phyloP scores from a whole-genome alignment of 2,888 invertebrate genomes.

The Minunthozetes semirufus region DNA sequence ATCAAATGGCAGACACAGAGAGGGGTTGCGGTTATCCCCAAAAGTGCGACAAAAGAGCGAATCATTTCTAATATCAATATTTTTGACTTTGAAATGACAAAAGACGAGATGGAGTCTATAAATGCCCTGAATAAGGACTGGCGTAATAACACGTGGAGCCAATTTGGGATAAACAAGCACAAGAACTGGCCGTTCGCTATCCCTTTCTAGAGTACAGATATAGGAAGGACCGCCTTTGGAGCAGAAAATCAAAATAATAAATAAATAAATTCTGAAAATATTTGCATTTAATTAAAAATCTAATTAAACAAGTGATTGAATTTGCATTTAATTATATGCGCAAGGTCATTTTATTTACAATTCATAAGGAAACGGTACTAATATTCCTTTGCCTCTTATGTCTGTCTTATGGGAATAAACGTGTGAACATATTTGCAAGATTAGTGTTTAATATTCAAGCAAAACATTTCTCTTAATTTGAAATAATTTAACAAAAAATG shows the following conservation, averaged over 20 bases:
- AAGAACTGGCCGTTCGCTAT: conserved; percentile 25
- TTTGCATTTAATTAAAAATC: no score
- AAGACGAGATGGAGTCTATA: conserved; percentile 56
- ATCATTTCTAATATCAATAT: conserved; percentile 66
- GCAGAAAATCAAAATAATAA: background rate
- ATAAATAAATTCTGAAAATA: background rate
- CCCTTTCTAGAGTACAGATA: background rate
- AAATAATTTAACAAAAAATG: no score
- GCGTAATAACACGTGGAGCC: conserved; percentile 30
- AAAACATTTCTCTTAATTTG: no score
- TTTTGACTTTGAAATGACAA: conserved; percentile 62
- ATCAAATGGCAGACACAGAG: conserved; percentile 62
- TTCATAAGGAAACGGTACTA: no score
- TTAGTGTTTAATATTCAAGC: no score
- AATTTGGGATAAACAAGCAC: conserved; percentile 28
- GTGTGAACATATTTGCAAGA: no score
- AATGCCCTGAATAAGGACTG: conserved; percentile 28
- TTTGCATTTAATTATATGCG: no score
- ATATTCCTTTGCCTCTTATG: no score
- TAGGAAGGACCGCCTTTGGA: background rate
- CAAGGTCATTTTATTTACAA: no score
- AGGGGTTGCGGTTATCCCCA: conserved; percentile 69
- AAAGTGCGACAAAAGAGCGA: conserved; percentile 67
- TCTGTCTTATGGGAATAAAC: no score
- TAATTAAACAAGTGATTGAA: no score